A percentile compares a stretch with the other conserved stretches of the same genome.
phyloP scores from a whole-genome alignment of 2,888 invertebrate species.

The Morpho achilles region DNA sequence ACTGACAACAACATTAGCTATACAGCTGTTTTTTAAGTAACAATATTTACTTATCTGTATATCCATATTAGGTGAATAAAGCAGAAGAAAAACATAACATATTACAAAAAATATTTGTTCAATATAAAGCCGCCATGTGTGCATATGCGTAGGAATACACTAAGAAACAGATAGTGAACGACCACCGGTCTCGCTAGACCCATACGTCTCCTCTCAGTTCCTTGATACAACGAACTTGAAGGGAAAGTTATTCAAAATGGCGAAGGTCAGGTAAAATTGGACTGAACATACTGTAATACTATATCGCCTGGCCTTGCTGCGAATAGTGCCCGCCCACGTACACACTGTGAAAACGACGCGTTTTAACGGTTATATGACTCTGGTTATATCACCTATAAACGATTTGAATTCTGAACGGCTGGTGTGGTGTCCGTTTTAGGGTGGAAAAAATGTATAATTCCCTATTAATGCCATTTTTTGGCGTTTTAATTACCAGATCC shows the following conservation, averaged over 20 bases:
- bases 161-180: slow-evolving; percentile 41
- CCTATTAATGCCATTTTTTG: too few relatives aligned
- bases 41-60: too few relatives aligned
- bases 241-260: slow-evolving; percentile 25
- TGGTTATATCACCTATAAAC: slow-evolving; percentile 17
- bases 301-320: slow-evolving; percentile 73
- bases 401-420: background rate
- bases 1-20: too few relatives aligned
- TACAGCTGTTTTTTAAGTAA: too few relatives aligned
- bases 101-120: background rate
- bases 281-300: slow-evolving; percentile 61
- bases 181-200: slow-evolving; percentile 44
- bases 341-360: slow-evolving; percentile 40
- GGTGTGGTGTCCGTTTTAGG: too few relatives aligned
- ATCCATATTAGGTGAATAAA: background rate
- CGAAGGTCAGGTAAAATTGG: slow-evolving; percentile 35
- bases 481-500: too few relatives aligned
- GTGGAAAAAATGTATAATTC: too few relatives aligned
- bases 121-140: slow-evolving; percentile 43
- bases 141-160: slow-evolving; percentile 57
- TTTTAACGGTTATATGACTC: slow-evolving; percentile 20
- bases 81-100: too few relatives aligned
- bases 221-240: slow-evolving; percentile 22
- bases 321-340: slow-evolving; percentile 73
- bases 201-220: slow-evolving; percentile 29